Base-by-base conservation (phyloP, 2,113 vertebrate species). In the Promerops cafer region DNA sequence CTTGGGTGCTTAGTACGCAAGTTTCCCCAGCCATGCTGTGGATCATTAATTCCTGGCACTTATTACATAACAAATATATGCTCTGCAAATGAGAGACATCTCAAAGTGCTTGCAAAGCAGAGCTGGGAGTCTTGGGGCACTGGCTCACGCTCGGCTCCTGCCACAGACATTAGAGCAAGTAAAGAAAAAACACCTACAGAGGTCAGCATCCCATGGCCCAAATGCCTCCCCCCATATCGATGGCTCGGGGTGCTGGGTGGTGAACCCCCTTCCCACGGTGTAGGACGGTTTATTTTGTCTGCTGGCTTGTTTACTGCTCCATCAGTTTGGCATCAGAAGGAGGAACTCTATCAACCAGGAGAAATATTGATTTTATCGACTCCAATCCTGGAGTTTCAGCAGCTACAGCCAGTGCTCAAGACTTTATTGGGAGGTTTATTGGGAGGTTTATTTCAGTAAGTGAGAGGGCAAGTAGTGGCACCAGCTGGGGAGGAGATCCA, bases 41-140 rank as follows among this genome's bases (percentile, higher is more conserved):
- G 96, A 90, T 97, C 97, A 96, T 98, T 98, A 98, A 98, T 97
- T 98, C 97, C 96, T 96, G 96, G 94, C 17, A 57, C 59, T 97
- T 92, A 90, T 95, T 96, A 97, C 83, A 96, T 95, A 98, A 97
- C 95, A 97, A 98, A 98, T 98, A 97, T 94, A 47, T 97, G 97
- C 93, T 97, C 97, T 97, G 91, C 84, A 98, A 97, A 95, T 80
- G 90, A 97, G 95, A 96, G 81, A 78, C 75, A 40, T 78, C 93
- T 91, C 70, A 78, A 95, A 89, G 42, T 66, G 76, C 81, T 87
- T 49, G 77, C 65, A 2, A 89, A 83, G 83, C 61, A 89, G 40
- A 81, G 92, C 79, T 77, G 72, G 87, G 96, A 96, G 95, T 57
- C 26, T 57, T 47, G 80, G 77, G 81, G 79, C 82, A 86, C 31